These are phyloP conservation scores for Pachyuromys duprasi DNA, from an alignment of 2,797 vertebrate genomes.

Conservation along the genomic window DNA sequence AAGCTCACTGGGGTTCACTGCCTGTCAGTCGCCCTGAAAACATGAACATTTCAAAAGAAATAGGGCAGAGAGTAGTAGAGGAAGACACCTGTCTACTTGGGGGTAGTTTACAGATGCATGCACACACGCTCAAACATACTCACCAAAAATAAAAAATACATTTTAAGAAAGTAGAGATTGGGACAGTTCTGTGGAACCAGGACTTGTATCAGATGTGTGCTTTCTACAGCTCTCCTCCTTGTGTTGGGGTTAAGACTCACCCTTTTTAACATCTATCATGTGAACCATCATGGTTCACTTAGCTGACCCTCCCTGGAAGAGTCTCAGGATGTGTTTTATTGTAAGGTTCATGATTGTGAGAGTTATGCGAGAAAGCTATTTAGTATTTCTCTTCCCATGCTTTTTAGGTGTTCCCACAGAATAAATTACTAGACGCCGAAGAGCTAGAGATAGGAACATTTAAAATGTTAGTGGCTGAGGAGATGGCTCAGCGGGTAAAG, in stretches of 20 bases:
- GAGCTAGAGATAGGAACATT: not conserved
- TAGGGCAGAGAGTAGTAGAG: not conserved
- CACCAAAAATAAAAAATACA: too few relatives aligned
- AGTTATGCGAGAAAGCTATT: not conserved
- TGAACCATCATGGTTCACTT: not conserved
- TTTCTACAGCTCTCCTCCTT: not conserved
- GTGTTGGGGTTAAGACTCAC: too few relatives aligned
- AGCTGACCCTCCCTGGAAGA: not conserved
- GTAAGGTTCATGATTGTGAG: not conserved
- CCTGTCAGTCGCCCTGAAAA: not conserved
- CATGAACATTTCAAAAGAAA: not conserved
- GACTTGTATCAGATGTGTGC: not conserved
- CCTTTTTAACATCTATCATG: not conserved
- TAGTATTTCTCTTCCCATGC: not conserved
- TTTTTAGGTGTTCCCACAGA: too few relatives aligned
- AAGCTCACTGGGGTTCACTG: not conserved
- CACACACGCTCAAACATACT: too few relatives aligned
- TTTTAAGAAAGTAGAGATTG: too few relatives aligned
- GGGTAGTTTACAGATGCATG: too few relatives aligned
- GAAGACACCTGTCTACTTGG: not conserved
- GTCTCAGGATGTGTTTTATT: not conserved
- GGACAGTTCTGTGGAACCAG: not conserved
- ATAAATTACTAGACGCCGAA: not conserved
- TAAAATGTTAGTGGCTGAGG: too few relatives aligned
- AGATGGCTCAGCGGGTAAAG: not conserved